Base-by-base conservation (phyloP, 2,113 vertebrate species). In the Thunnus thynnus region DNA sequence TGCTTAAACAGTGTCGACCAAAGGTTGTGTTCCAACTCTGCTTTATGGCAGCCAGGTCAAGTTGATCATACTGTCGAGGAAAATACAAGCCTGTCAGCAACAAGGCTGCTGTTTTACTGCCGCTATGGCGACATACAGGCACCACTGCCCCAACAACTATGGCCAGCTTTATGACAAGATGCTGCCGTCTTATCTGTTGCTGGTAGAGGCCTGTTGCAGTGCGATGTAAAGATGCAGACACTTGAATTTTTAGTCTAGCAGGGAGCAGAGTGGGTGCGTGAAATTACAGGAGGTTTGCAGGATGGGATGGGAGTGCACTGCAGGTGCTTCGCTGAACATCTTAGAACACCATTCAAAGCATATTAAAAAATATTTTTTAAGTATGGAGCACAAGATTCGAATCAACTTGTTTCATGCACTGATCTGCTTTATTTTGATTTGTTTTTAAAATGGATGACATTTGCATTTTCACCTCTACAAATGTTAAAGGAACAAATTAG, bases 21-120 rank as follows among this genome's bases (percentile, higher is more conserved):
- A 96, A 96, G 95, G 94, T 95, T 94, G 83, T 1, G 72, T 94
- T 95, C 91, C 95, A 95, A 86, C 93, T 93, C 86, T 20, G 30
- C 92, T 96, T 95, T 95, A 96, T 95, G 91, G 83, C 85, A 47
- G 56, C 79, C 20, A 20, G 84, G 83, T 85, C 78, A 61, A 89
- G 82, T 61, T 58, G 67, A 72, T 66, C 63, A 1, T 58, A 22
- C 20, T 2, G 32, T 13, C 2, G 69, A 71, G 54, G 58, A 72
- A 81, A 86, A 89, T 69, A 75, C 73, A 13, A 61, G 4, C 50
- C 69, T 36, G 85, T 94, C 94, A 93, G 90, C 91, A 91, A 67
- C 77, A 63, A 69, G 66, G 67, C 77, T 51, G 56, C 81, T 18
- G 63, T 83, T 94, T 95, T 94, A 95, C 93, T 87, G 91, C 93